phyloP scores from a whole-genome alignment of 1,140 invertebrate species.

The Drosophila setifemur region DNA sequence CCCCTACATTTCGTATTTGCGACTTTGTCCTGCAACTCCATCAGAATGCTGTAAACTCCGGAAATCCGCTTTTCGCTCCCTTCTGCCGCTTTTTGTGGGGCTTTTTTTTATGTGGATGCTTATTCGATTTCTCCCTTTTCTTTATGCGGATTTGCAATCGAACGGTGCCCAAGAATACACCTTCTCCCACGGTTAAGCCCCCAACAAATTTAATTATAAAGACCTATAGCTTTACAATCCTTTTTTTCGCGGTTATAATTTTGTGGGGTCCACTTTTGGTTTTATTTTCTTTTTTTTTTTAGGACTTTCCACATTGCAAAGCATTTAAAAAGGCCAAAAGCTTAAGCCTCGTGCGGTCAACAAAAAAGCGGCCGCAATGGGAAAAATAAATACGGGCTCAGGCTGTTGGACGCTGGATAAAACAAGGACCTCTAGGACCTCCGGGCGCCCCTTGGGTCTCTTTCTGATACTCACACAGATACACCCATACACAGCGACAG shows the following conservation, averaged over 20 bases:
- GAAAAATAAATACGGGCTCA: constrained; percentile 47
- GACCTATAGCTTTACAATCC: constrained; percentile 27
- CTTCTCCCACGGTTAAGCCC: not conserved
- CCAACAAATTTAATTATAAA: constrained; percentile 23
- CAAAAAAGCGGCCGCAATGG: constrained; percentile 43
- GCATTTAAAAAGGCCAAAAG: constrained; percentile 43
- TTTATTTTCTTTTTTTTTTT: constrained; percentile 14
- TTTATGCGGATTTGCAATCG: constrained; percentile 27
- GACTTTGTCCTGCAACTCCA: constrained; percentile 37
- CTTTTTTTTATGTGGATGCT: constrained; percentile 1
- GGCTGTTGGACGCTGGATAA: constrained; percentile 27
- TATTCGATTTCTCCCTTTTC: not conserved
- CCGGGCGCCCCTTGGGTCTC: constrained; percentile 13
- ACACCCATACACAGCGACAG: not conserved
- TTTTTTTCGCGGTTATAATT: constrained; percentile 25
- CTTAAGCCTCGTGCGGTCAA: constrained; percentile 42
- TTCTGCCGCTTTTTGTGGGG: constrained; percentile 1
- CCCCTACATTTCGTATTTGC: constrained; percentile 13
- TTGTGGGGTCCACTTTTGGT: constrained; percentile 9
- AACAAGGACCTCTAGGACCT: constrained; percentile 35
- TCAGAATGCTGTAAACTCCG: constrained; percentile 41
- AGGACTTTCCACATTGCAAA: constrained; percentile 39
- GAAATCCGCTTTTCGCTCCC: constrained; percentile 39
- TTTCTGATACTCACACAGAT: constrained; percentile 1
- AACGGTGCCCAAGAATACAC: not conserved